Conservation (phyloP, 2,888 invertebrate species). For the Megastigmus dorsalis region DNA sequence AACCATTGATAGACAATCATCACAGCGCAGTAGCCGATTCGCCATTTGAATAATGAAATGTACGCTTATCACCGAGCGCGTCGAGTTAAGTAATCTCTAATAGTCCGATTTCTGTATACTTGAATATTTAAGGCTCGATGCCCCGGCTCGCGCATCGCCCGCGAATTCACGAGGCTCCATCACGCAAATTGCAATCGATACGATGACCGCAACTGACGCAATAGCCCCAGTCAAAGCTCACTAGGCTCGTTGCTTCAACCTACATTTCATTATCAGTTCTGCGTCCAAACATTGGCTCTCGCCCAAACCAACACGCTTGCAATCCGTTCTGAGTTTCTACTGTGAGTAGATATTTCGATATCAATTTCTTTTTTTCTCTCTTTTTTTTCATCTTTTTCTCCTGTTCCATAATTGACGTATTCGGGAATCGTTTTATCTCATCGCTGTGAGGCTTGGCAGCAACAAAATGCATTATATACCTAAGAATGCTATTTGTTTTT, state of each 20-base stretch:
- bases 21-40: no score
- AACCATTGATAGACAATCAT: no score
- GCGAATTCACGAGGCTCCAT: conserved; percentile 35
- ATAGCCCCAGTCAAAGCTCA: conserved; percentile 21
- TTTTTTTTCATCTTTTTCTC: not conserved
- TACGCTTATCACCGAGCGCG: no score
- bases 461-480: not conserved
- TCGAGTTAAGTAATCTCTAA: no score
- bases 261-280: conserved; percentile 50
- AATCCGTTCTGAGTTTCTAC: not conserved
- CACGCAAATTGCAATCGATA: conserved; percentile 50
- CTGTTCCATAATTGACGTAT: not conserved
- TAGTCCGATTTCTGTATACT: not conserved
- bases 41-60: no score
- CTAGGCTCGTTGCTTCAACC: conserved; percentile 4
- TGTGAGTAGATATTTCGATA: not conserved
- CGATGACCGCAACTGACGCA: conserved; percentile 36
- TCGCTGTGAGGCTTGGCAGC: not conserved
- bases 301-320: conserved; percentile 7
- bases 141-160: not conserved
- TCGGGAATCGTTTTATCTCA: not conserved
- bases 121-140: conserved; percentile 17
- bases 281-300: not conserved
- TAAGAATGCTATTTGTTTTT: no score
- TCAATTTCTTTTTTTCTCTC: not conserved